Conservation (phyloP, 1,140 invertebrate genomes). For the Potamilus streckersoni region DNA sequence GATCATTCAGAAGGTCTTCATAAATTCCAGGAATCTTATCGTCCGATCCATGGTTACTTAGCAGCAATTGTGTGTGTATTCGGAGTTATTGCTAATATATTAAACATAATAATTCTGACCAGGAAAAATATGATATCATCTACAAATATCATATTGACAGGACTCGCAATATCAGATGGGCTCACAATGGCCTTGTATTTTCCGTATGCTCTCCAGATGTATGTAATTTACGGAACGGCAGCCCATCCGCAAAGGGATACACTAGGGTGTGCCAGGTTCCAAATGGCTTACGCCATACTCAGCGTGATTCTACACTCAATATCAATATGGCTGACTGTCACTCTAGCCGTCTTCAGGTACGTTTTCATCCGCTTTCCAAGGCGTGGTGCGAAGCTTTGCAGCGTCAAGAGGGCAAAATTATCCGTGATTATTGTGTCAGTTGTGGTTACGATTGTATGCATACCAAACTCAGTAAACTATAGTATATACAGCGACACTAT, state of each 20-base stretch:
- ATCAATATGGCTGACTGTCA: constrained; percentile 93
- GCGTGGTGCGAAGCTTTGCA: constrained; percentile 80
- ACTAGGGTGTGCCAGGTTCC: constrained; percentile 47
- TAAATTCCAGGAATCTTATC: constrained; percentile 60
- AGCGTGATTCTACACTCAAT: constrained; percentile 88
- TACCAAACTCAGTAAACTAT: constrained; percentile 81
- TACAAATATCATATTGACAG: constrained; percentile 87
- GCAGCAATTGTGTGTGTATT: constrained; percentile 84
- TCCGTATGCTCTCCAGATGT: constrained; percentile 60
- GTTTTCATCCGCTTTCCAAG: constrained; percentile 63
- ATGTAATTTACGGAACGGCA: constrained; percentile 52
- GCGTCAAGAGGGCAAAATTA: constrained; percentile 78
- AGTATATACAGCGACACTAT: constrained; percentile 67
- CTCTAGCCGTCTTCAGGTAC: constrained; percentile 88
- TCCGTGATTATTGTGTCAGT: constrained; percentile 81
- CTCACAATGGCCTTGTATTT: constrained; percentile 78
- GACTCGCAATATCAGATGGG: constrained; percentile 86
- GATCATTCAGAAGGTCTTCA: constrained; percentile 34
- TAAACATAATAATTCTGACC: constrained; percentile 92
- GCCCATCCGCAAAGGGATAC: constrained; percentile 42
- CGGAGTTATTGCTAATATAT: constrained; percentile 87
- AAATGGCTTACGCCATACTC: constrained; percentile 73
- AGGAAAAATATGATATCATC: constrained; percentile 83
- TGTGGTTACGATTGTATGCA: constrained; percentile 80
- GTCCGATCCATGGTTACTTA: constrained; percentile 77